Percentiles rank a stretch among this genome's conserved stretches.
Evolutionary conservation across 2,113 vertebrate genomes (phyloP).

Genomic region (Pholis gunnellus): DNA sequence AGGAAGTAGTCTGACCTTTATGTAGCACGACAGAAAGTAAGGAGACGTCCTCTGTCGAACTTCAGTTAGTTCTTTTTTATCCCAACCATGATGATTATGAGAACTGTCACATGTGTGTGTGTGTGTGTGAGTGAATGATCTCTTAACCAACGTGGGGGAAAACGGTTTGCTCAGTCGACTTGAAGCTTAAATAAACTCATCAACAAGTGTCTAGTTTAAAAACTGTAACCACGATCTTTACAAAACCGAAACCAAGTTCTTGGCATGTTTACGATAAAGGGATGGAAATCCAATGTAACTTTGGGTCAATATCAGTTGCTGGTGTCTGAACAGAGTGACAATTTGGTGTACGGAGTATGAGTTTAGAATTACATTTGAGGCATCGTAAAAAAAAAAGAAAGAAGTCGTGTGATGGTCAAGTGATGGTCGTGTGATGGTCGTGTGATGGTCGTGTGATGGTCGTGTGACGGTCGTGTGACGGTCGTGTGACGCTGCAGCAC

Average conservation of each 20-base stretch:
- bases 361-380: neutral
- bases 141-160: no score
- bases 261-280: neutral
- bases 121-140: no score
- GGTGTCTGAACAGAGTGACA: neutral
- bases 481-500: no score
- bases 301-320: neutral
- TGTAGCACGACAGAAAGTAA: neutral
- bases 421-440: no score
- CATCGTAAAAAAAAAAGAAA: conserved; percentile 12
- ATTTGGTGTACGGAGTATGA: neutral
- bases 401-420: no score
- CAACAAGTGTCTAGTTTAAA: neutral
- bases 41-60: neutral
- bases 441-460: no score
- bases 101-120: no score
- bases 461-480: no score
- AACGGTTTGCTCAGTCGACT: no score
- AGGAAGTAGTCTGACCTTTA: neutral
- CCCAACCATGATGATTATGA: neutral
- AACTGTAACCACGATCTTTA: neutral
- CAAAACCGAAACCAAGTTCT: neutral
- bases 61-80: neutral
- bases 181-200: no score
- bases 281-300: neutral